Conservation (phyloP, 2,797 vertebrate genomes). For the Microcaecilia unicolor region DNA sequence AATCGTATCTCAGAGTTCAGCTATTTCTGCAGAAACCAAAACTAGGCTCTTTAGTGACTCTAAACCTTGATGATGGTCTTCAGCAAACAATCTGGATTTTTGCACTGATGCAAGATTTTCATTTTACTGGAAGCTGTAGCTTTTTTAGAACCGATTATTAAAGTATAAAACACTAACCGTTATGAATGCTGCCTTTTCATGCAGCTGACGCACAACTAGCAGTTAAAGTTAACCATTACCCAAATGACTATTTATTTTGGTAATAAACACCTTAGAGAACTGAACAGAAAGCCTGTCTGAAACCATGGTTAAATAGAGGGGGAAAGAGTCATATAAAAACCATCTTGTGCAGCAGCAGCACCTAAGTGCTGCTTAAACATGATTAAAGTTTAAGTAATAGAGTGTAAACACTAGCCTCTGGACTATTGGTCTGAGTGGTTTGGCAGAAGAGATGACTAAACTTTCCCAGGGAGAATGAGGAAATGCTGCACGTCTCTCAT, state of each 20-base stretch:
- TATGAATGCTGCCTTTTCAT: conserved; percentile 3
- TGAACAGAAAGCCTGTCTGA: conserved; percentile 3
- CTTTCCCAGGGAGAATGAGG: no score
- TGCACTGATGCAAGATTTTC: no score
- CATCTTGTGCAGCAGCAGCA: not conserved
- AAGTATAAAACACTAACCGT: not conserved
- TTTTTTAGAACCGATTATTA: no score
- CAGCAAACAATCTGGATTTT: no score
- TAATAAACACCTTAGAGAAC: conserved; percentile 29
- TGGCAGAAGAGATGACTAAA: no score
- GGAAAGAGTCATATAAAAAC: not conserved
- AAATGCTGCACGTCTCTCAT: no score
- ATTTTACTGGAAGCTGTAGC: no score
- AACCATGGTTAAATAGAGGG: not conserved
- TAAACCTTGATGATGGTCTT: no score
- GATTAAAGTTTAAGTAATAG: conserved; percentile 22
- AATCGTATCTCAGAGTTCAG: no score
- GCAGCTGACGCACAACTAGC: not conserved
- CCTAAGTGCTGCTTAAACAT: conserved; percentile 10
- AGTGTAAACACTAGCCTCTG: conserved; percentile 3
- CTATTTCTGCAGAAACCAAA: no score
- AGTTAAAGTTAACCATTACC: conserved; percentile 50
- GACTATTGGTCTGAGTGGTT: not conserved
- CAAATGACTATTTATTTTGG: conserved; percentile 30
- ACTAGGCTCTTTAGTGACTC: no score